Evolutionary conservation across 2,888 invertebrate genomes (phyloP), one percentile per base, ranked within the genome.

Genomic region (Invenusta paracnida): DNA sequence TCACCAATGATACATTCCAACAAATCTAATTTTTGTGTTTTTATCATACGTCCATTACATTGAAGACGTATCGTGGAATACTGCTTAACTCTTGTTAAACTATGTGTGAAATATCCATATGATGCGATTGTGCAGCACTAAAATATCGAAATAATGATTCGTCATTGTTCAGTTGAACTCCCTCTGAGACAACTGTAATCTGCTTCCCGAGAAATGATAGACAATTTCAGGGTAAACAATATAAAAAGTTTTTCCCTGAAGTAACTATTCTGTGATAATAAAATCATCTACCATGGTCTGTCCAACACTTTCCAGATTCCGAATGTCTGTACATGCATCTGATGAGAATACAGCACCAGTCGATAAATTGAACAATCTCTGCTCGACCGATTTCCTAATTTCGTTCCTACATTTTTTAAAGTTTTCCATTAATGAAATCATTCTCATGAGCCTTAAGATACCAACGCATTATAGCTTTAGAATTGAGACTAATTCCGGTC

Each of bases 381-480:
- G 48, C 17, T 48, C 48, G 17, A 48, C 48, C 48, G 29, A 29
- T 25, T 83, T 30, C 81, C 23, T 29, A 82, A 27, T 13, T 17
- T 30, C n/a, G 30, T 30, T 29, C 30, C 29, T n/a, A 67, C 30
- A 87, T 79, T 29, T 84, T 27, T 27, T 83, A 67, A n/a, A 84
- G 86, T 30, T 86, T 17, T 28, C 82, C 13, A 30, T 23, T 30
- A 67, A 87, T 87, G 13, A 66, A 23, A 31, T 83, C 81, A 30
- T 85, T 30, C 11, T 48, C 85, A 82, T 29, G 82, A 25, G 67
- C 29, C 0, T 85, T 27, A 11, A 86, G 81, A 82, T 86, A 73
- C 86, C 87, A 86, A 29, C n/a, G n/a, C n/a, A n/a, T n/a, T n/a
- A n/a, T n/a, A 67, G 85, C 87, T 30, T 85, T 79, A 29, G 29